phyloP scores from a whole-genome alignment of 30 jellyfish, hydroid and myxozoan species.

The Rhopilema esculentum region DNA sequence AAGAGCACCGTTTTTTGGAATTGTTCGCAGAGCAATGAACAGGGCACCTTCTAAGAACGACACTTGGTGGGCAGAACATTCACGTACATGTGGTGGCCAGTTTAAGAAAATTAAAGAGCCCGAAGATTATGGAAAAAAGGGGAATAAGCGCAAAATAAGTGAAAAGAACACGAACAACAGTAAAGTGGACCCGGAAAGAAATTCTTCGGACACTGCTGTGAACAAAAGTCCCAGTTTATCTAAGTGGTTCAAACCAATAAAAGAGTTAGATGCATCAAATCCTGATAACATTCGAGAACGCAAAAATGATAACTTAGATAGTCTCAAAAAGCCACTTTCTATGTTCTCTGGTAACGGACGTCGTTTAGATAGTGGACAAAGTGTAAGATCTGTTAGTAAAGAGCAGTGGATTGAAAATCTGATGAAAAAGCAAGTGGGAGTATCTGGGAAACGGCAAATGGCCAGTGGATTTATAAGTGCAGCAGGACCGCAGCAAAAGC shows the following conservation, averaged over 20 bases:
- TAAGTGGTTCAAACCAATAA: slow-evolving; percentile 64
- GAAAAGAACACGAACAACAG: neutral
- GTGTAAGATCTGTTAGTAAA: neutral
- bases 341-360: slow-evolving; percentile 37
- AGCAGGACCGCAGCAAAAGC: neutral
- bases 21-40: slow-evolving; percentile 92
- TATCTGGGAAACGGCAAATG: neutral
- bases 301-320: neutral
- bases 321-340: neutral
- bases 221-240: slow-evolving; percentile 16
- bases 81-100: slow-evolving; percentile 83
- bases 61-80: slow-evolving; percentile 93
- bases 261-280: neutral
- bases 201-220: neutral
- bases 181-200: neutral
- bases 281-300: neutral
- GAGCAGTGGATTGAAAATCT: slow-evolving; percentile 46
- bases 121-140: slow-evolving; percentile 70
- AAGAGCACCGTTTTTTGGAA: slow-evolving; percentile 92
- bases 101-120: slow-evolving; percentile 90
- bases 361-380: slow-evolving; percentile 7
- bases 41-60: slow-evolving; percentile 94
- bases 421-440: slow-evolving; percentile 23
- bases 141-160: slow-evolving; percentile 46
- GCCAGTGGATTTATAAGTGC: neutral